Percentiles rank a stretch among this genome's conserved stretches.
phyloP scores from a whole-genome alignment of 1,140 invertebrate species.

The Anthonomus grandis region DNA sequence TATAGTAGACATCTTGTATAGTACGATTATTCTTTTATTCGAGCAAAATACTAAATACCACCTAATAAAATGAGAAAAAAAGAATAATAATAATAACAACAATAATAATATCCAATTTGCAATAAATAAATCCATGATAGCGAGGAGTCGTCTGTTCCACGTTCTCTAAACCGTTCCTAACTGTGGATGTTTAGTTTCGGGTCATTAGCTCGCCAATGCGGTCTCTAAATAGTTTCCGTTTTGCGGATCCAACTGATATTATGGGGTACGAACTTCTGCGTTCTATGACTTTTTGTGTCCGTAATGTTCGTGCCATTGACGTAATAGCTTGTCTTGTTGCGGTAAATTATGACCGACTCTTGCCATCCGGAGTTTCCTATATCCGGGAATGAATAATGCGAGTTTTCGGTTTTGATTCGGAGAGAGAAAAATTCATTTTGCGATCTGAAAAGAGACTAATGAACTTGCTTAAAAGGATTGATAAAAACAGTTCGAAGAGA shows the following conservation, averaged over 20 bases:
- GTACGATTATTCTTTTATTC: too few relatives aligned
- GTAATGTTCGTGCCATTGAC: slow-evolving; percentile 36
- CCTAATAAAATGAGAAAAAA: too few relatives aligned
- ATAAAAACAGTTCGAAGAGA: neutral
- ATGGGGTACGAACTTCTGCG: slow-evolving; percentile 39
- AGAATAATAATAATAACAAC: too few relatives aligned
- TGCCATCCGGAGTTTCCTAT: slow-evolving; percentile 15
- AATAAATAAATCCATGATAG: slow-evolving; percentile 19
- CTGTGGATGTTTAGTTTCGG: slow-evolving; percentile 32
- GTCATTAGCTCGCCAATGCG: slow-evolving; percentile 36
- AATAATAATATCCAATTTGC: too few relatives aligned
- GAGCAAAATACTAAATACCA: too few relatives aligned
- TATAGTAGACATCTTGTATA: too few relatives aligned
- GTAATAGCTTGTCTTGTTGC: slow-evolving; percentile 37
- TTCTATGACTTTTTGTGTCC: slow-evolving; percentile 40
- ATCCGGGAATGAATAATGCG: slow-evolving; percentile 19
- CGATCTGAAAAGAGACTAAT: neutral
- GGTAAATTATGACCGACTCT: slow-evolving; percentile 30
- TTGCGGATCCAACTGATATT: slow-evolving; percentile 33
- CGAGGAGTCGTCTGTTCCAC: too few relatives aligned
- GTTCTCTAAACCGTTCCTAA: slow-evolving; percentile 4
- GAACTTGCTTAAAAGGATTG: neutral
- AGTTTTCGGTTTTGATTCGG: neutral
- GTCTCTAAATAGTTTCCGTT: slow-evolving; percentile 37
- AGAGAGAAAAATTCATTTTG: neutral